phyloP scores from a whole-genome alignment of 2,888 invertebrate species.

The Plebejus argus region DNA sequence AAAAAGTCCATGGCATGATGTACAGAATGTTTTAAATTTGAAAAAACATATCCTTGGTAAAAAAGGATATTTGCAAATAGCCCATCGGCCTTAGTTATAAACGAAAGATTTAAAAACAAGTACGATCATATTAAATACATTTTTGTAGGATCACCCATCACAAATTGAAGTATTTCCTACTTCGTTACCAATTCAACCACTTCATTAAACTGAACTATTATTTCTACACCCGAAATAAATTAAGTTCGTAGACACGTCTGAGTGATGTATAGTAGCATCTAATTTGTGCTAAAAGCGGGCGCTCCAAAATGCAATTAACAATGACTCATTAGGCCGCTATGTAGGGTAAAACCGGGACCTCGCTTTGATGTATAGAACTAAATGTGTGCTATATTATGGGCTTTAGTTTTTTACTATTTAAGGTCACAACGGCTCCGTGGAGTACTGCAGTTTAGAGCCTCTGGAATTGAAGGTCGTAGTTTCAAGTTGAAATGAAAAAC shows the following conservation, averaged over 20 bases:
- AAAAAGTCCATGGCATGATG: too few species aligned
- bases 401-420: too few species aligned
- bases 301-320: constrained; percentile 25
- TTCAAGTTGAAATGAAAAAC: too few species aligned
- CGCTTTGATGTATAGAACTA: constrained; percentile 3
- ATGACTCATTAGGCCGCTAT: constrained; percentile 17
- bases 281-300: constrained; percentile 26
- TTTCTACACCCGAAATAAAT: constrained; percentile 9
- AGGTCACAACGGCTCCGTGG: too few species aligned
- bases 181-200: neutral
- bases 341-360: constrained; percentile 5
- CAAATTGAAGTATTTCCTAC: neutral
- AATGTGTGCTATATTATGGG: neutral
- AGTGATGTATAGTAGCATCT: constrained; percentile 8
- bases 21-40: too few species aligned
- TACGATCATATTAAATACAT: neutral
- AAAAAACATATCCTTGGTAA: too few species aligned
- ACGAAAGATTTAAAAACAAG: too few species aligned
- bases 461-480: too few species aligned
- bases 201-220: neutral
- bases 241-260: constrained; percentile 11
- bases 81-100: too few species aligned
- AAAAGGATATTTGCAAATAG: too few species aligned
- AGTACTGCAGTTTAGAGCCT: too few species aligned
- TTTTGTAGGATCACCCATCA: neutral